Base-by-base conservation (phyloP, 2,797 vertebrate species). In the Notamacropus eugenii region DNA sequence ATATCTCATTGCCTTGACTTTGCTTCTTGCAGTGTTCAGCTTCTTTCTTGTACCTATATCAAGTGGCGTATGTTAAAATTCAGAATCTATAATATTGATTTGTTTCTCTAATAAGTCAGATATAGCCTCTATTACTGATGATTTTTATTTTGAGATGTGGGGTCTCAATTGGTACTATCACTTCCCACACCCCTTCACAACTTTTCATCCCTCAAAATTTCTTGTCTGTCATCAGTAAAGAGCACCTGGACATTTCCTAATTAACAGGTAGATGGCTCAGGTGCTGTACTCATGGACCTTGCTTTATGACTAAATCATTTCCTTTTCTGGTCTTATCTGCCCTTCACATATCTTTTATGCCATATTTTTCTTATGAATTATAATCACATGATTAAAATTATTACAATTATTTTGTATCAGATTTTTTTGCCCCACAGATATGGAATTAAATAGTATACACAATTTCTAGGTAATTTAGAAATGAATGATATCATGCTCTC, bases 381-480 rank as follows among this genome's bases (percentile, higher is more conserved):
- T 40, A 59, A 22, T 59, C 1, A 40, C 10, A 19, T 19, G 16
- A 40, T 92, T 91, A 92, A 94, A 94, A 90, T 67, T 9, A 28
- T 96, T 54, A 87, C 82, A 67, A 92, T 96, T 56, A 92, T 95
- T 56, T 96, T 93, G 91, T 92, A 93, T 62, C 62, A 92, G n/a
- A 1, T 90, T 82, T 40, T 94, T 90, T 50, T 93, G 92, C 11
- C 90, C 92, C 92, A 90, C 50, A 91, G 16, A 94, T 90, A 0
- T 95, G 16, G 11, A 12, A 52, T 92, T 93, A 54, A 94, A 74
- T 40, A 74, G 67, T 40, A 74, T 40, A 74, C 16, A 74, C 40
- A 40, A 40, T 74, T 40, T 74, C 62, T 74, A 19, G 40, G 54
- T 91, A 94, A 57, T 91, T 59, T 92, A 87, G 91, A 92, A 93